A percentile compares a stretch with the other conserved stretches of the same genome.
Evolutionary conservation across 1,140 invertebrate genomes (phyloP).

Genomic region (Periplaneta americana): DNA sequence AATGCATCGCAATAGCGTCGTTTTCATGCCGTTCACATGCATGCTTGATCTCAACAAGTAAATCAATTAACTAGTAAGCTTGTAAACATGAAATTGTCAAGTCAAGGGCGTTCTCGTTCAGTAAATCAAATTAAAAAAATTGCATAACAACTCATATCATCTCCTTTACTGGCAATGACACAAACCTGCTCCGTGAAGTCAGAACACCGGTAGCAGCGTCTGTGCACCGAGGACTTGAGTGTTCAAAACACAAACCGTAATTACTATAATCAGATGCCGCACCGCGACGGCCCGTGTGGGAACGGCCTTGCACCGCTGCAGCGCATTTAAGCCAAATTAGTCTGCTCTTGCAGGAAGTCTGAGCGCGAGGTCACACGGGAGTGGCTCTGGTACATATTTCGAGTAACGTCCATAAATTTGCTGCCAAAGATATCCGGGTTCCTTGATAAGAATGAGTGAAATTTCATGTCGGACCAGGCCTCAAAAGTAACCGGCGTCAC

Average conservation of each 20-base stretch:
- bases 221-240: neutral
- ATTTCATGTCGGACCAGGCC: neutral
- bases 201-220: neutral
- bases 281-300: neutral
- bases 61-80: neutral
- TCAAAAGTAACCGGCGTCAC: neutral
- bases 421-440: neutral
- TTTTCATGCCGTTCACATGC: no score
- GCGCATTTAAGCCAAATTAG: no score
- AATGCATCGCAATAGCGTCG: no score
- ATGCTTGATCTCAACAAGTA: neutral
- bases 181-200: neutral
- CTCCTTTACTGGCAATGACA: neutral
- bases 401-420: neutral
- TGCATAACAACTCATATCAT: neutral
- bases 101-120: neutral
- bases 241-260: neutral
- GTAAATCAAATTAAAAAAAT: neutral
- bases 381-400: neutral
- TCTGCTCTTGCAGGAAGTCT: neutral
- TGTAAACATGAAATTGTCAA: neutral
- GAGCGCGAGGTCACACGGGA: neutral
- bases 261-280: neutral
- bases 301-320: neutral
- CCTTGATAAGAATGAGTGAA: neutral